Conservation (phyloP, 2,113 vertebrate species). For the Paedocypris sp. region DNA sequence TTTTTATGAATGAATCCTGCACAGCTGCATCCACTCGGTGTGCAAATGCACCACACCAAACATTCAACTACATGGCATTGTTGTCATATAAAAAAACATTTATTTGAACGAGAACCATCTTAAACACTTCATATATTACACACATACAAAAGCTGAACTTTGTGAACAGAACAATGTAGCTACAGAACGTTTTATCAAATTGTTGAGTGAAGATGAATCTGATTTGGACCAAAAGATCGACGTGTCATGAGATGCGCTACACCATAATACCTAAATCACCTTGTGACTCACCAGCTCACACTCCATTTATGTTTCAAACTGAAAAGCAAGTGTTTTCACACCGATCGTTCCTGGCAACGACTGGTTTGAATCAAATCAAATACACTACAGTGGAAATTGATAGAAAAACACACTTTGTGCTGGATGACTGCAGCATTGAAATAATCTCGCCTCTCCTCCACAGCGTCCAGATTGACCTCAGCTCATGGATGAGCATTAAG, state of each 20-base stretch:
- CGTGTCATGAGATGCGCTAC: background rate
- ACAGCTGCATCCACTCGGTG: constrained; percentile 1
- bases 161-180: no score
- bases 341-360: background rate
- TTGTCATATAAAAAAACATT: constrained; percentile 44
- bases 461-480: constrained; percentile 9
- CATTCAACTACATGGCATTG: background rate
- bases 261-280: background rate
- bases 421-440: background rate
- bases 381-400: no score
- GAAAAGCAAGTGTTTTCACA: background rate
- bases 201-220: background rate
- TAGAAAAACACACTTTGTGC: background rate
- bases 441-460: background rate
- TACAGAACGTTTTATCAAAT: no score
- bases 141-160: constrained; percentile 17
- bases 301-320: background rate
- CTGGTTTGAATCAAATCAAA: background rate
- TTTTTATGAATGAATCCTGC: constrained; percentile 38
- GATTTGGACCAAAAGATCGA: constrained; percentile 24
- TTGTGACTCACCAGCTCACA: background rate
- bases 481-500: background rate
- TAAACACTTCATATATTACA: constrained; percentile 35
- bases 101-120: constrained; percentile 48
- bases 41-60: background rate